A percentile compares a stretch with the other conserved stretches of the same genome.
These are phyloP conservation scores for Lordiphosa fenestrarum DNA, from an alignment of 2,888 invertebrate genomes.

Conservation along the genomic window DNA sequence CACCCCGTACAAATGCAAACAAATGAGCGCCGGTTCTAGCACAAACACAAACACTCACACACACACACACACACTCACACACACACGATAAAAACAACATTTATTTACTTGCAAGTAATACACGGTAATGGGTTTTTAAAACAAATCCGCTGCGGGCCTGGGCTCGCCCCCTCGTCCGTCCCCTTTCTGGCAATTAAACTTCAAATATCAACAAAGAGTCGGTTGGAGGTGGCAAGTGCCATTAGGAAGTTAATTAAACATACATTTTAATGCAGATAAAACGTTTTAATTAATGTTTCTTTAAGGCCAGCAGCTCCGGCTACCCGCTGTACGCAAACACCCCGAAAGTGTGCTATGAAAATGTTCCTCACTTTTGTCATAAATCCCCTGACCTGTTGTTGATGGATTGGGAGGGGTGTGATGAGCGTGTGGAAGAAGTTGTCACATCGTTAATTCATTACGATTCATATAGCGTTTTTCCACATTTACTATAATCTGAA, in stretches of 20 bases:
- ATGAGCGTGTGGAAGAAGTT: conserved; percentile 1
- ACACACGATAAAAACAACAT: conserved; percentile 39
- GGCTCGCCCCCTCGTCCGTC: conserved; percentile 2
- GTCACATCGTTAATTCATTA: too few species aligned
- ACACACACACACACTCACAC: conserved; percentile 27
- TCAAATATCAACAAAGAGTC: conserved; percentile 57
- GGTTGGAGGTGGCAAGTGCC: conserved; percentile 36
- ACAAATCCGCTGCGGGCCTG: conserved; percentile 70
- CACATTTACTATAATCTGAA: too few species aligned
- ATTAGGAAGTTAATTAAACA: conserved; percentile 73
- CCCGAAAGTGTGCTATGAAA: conserved; percentile 56
- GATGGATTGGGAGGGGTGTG: conserved; percentile 5
- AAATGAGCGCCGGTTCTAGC: conserved; percentile 52
- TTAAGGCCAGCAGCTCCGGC: neutral
- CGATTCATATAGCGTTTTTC: too few species aligned
- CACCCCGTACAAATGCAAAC: conserved; percentile 70
- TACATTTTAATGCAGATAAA: conserved; percentile 68
- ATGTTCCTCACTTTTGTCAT: conserved; percentile 13
- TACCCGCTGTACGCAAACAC: conserved; percentile 24
- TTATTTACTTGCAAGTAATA: conserved; percentile 73
- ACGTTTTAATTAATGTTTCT: conserved; percentile 65
- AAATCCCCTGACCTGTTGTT: neutral
- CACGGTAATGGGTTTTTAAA: conserved; percentile 74
- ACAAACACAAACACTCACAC: conserved; percentile 19
- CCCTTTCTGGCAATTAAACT: conserved; percentile 66